These are phyloP conservation scores for Oreocharis arfaki DNA, from an alignment of 2,113 vertebrate species.

Conservation along the genomic window DNA sequence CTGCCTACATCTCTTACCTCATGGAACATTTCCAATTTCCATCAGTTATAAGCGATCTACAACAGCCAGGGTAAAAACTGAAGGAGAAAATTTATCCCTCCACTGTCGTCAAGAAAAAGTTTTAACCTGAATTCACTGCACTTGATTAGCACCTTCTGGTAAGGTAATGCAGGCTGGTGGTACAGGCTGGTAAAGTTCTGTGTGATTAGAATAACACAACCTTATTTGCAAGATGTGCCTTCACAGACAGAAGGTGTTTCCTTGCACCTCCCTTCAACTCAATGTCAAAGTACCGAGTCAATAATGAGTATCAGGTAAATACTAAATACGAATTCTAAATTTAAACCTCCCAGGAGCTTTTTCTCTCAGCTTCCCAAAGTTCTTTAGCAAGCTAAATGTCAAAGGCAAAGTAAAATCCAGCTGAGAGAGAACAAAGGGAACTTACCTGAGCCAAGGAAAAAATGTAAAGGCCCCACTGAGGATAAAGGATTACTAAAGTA, in stretches of 20 bases:
- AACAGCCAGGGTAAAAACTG: neutral
- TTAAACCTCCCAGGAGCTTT: neutral
- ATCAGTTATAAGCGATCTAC: neutral
- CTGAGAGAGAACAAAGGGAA: neutral
- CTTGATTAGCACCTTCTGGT: neutral
- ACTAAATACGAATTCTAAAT: neutral
- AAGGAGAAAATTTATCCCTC: neutral
- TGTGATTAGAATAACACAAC: neutral
- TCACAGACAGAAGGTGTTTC: neutral
- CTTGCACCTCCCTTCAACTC: neutral
- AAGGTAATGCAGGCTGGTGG: neutral
- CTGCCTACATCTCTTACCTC: neutral
- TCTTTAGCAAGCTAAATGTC: neutral
- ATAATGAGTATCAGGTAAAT: fast-evolving
- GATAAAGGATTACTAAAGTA: conserved; percentile 78
- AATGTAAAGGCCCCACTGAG: conserved; percentile 87
- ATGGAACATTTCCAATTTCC: neutral
- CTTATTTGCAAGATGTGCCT: neutral
- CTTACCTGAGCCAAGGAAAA: conserved; percentile 88
- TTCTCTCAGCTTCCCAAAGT: neutral
- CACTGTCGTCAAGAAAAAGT: neutral
- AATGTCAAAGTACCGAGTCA: neutral
- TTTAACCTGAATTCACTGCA: neutral
- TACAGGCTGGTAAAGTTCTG: neutral
- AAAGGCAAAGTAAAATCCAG: neutral